phyloP scores from a whole-genome alignment of 2,888 invertebrate species.

The Drosophila fulvimacula region DNA sequence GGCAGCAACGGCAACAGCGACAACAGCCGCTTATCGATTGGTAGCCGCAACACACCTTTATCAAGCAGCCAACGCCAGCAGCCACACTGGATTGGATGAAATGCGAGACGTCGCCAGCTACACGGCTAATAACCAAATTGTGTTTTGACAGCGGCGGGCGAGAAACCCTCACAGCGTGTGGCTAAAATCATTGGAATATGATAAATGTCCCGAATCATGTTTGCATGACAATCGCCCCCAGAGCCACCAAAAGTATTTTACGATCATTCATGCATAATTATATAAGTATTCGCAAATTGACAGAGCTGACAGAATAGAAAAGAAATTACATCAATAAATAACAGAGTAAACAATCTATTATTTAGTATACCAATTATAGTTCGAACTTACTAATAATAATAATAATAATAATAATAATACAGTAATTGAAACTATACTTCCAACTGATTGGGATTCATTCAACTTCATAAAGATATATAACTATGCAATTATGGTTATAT shows the following conservation, averaged over 20 bases:
- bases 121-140: conserved; percentile 74
- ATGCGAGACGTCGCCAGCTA: conserved; percentile 61
- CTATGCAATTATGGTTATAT: too few relatives aligned
- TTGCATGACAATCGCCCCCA: conserved; percentile 50
- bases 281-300: conserved; percentile 39
- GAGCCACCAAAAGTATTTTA: conserved; percentile 45
- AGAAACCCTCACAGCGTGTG: conserved; percentile 22
- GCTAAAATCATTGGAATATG: conserved; percentile 68
- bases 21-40: conserved; percentile 78
- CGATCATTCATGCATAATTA: conserved; percentile 47
- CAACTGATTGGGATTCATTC: background rate
- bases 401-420: too few relatives aligned
- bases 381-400: background rate
- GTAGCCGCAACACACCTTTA: conserved; percentile 80
- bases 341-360: background rate
- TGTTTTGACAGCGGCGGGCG: conserved; percentile 72
- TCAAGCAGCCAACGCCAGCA: conserved; percentile 57
- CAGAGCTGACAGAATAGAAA: conserved; percentile 25
- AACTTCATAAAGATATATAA: too few relatives aligned
- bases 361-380: background rate
- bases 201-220: conserved; percentile 66
- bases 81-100: conserved; percentile 69
- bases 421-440: background rate
- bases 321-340: conserved; percentile 19
- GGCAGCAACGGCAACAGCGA: conserved; percentile 29